Conservation (phyloP, 1,140 invertebrate species). For the Euwallacea similis region DNA sequence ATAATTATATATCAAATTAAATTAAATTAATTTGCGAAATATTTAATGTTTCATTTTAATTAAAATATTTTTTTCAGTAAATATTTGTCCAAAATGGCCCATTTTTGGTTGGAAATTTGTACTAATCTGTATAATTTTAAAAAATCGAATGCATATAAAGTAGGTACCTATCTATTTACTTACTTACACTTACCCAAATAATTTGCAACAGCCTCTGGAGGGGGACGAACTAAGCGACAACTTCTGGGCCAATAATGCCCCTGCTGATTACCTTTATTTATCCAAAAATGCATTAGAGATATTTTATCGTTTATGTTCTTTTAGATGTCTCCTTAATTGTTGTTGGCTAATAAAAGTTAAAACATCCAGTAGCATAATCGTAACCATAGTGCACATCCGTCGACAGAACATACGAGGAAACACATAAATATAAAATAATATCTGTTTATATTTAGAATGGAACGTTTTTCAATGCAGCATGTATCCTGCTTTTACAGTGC, state of each 20-base stretch:
- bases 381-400: background rate
- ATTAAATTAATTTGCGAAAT: too few species aligned
- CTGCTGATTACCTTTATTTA: conserved; percentile 34
- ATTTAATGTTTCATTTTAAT: too few species aligned
- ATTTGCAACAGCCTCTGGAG: conserved; percentile 31
- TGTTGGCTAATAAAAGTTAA: too few species aligned
- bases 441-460: conserved; percentile 2
- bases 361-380: background rate
- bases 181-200: conserved; percentile 18
- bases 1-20: too few species aligned
- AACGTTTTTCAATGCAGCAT: conserved; percentile 6
- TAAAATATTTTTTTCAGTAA: too few species aligned
- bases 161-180: too few species aligned
- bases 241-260: conserved; percentile 34
- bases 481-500: conserved; percentile 6
- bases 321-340: background rate
- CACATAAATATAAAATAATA: background rate
- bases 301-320: conserved; percentile 15
- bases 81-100: too few species aligned
- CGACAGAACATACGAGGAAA: background rate
- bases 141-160: background rate
- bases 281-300: conserved; percentile 36
- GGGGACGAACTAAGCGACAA: conserved; percentile 32
- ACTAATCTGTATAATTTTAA: background rate
- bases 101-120: too few species aligned